phyloP scores from a whole-genome alignment of 2,113 vertebrate species.

The Ceuthmochares aereus region DNA sequence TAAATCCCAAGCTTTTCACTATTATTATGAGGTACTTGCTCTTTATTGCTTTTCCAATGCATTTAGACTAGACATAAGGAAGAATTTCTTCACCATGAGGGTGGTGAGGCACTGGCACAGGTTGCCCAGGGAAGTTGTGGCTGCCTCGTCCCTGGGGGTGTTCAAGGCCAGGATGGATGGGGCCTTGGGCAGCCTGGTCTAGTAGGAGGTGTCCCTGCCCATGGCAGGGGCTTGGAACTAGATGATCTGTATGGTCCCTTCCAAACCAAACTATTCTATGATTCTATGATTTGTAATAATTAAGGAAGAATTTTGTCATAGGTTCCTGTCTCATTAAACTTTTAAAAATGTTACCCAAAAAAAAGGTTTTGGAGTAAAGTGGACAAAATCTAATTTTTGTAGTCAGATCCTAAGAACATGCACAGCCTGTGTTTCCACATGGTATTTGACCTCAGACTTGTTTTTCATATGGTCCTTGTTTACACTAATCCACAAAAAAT shows the following conservation, averaged over 20 bases:
- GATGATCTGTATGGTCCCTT: too few relatives aligned
- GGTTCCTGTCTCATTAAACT: not conserved
- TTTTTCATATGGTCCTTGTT: not conserved
- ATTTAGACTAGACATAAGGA: not conserved
- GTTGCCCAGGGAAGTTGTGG: too few relatives aligned
- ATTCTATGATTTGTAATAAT: not conserved
- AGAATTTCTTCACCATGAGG: too few relatives aligned
- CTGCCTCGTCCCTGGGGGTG: too few relatives aligned
- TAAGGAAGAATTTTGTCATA: not conserved
- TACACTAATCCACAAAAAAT: not conserved
- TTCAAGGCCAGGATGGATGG: too few relatives aligned
- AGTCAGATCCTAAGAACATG: not conserved
- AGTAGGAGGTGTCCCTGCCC: too few relatives aligned
- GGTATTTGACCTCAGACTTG: not conserved
- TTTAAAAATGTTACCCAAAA: not conserved
- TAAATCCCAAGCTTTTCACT: constrained; percentile 95
- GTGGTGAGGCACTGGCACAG: too few relatives aligned
- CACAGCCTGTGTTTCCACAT: not conserved
- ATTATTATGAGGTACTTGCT: constrained; percentile 89
- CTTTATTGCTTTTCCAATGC: not conserved
- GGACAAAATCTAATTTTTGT: not conserved
- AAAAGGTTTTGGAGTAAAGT: not conserved
- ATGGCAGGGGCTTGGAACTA: too few relatives aligned
- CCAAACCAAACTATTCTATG: too few relatives aligned
- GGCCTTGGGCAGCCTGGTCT: too few relatives aligned